Conservation (phyloP, 2,797 vertebrate species). For the Halcyon chelicuti region DNA sequence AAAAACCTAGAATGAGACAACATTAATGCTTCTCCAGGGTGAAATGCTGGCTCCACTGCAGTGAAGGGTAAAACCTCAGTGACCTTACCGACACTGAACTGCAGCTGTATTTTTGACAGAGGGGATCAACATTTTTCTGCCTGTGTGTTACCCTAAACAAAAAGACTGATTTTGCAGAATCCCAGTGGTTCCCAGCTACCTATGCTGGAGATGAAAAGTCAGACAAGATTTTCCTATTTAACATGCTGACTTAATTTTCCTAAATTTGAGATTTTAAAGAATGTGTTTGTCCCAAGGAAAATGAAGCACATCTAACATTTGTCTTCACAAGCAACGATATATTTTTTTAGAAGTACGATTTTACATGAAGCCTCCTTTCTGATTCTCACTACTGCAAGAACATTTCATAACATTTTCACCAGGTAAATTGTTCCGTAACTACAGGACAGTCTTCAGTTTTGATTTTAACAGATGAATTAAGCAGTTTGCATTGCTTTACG, state of each 20-base stretch:
- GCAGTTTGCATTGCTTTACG: not conserved
- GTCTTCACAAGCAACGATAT: not conserved
- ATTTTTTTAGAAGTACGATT: not conserved
- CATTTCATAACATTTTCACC: not conserved
- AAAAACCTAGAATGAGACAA: not conserved
- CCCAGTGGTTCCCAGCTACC: not conserved
- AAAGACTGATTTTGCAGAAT: not conserved
- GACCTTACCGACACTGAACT: not conserved
- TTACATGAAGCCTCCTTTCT: not conserved
- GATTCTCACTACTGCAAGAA: not conserved
- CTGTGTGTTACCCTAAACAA: not conserved
- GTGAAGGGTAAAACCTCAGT: not conserved
- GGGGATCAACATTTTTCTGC: not conserved
- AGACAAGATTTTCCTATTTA: not conserved
- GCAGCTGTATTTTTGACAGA: not conserved
- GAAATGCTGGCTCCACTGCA: not conserved
- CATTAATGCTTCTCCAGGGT: not conserved
- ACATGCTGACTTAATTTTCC: not conserved
- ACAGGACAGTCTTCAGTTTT: not conserved
- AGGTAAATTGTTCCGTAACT: not conserved
- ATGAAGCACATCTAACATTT: not conserved
- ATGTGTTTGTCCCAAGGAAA: not conserved
- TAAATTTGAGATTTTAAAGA: not conserved
- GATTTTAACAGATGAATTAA: not conserved
- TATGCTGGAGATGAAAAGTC: not conserved